Percentiles rank a stretch among this genome's conserved stretches.
These are phyloP conservation scores for Cerastis leucographa DNA, from an alignment of 2,888 invertebrate species.

Conservation along the genomic window DNA sequence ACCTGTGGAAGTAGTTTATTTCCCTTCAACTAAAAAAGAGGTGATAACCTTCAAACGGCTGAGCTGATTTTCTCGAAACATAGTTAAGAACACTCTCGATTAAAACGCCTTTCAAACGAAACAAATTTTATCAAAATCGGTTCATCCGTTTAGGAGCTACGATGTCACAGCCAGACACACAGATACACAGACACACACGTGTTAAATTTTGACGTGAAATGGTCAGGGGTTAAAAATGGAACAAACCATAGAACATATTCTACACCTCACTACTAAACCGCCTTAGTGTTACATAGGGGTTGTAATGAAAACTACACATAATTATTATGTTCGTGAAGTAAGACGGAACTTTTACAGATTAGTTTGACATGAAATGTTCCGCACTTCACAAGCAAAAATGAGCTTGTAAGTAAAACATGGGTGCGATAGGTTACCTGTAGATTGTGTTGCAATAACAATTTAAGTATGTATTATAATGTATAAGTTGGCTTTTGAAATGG, in stretches of 20 bases:
- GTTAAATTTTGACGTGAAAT: too few relatives aligned
- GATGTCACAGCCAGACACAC: too few relatives aligned
- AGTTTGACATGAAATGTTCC: conserved; percentile 62
- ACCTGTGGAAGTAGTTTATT: too few relatives aligned
- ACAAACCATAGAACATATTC: background rate
- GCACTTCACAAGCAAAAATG: conserved; percentile 26
- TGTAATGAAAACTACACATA: conserved; percentile 59
- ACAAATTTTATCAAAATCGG: too few relatives aligned
- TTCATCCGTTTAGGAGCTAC: too few relatives aligned
- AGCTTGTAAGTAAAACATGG: conserved; percentile 14
- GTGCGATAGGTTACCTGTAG: background rate
- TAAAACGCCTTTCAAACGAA: too few relatives aligned
- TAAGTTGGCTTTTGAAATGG: background rate
- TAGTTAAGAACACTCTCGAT: too few relatives aligned
- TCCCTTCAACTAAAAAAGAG: too few relatives aligned
- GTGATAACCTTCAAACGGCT: too few relatives aligned
- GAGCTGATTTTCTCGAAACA: too few relatives aligned
- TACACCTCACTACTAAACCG: background rate
- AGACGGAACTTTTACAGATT: conserved; percentile 52
- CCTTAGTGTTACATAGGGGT: conserved; percentile 25
- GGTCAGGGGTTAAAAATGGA: too few relatives aligned
- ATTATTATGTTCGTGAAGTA: conserved; percentile 61
- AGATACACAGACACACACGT: too few relatives aligned
- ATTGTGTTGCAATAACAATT: background rate
- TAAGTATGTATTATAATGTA: background rate